Evolutionary conservation across 2,888 invertebrate genomes (phyloP), one percentile per base, ranked within the genome.

Genomic region (Didymodactylos carnosus): DNA sequence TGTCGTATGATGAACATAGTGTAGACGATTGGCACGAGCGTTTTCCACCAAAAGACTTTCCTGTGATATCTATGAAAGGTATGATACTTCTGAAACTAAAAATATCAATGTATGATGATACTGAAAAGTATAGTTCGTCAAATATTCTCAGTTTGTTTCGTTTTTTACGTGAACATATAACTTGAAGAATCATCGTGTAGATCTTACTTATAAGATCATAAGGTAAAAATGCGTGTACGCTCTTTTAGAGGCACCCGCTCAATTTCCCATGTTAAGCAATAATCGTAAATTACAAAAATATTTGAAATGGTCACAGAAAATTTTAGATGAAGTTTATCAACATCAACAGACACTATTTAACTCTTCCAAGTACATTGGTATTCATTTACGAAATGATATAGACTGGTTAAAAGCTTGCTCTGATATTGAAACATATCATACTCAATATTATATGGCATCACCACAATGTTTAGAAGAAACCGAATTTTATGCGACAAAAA

Each of bases 191-290:
- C n/a, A n/a, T n/a, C n/a, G n/a, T n/a, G n/a, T n/a, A n/a, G n/a
- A n/a, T n/a, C n/a, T n/a, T n/a, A n/a, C n/a, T n/a, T n/a, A n/a
- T n/a, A n/a, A n/a, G n/a, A n/a, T n/a, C n/a, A n/a, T n/a, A n/a
- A n/a, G n/a, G n/a, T n/a, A n/a, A n/a, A n/a, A n/a, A n/a, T n/a
- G n/a, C n/a, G n/a, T n/a, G n/a, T n/a, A n/a, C n/a, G n/a, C n/a
- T n/a, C n/a, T n/a, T n/a, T n/a, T n/a, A n/a, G 83, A 82, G 25
- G 82, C 83, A 6, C 83, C 83, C 62, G 82, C 82, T 8, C 73
- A 78, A 6, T 83, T 80, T 75, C 83, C 83, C 8, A 78, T 82
- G 72, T 46, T 75, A n/a, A 75, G 78, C 29, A 72, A 77, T 39
- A 75, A 81, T 75, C 76, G 80, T 19, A 73, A 76, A 23, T 75